These are phyloP conservation scores for Rhinogobio ventralis DNA, from an alignment of 2,797 vertebrate species.

Conservation along the genomic window DNA sequence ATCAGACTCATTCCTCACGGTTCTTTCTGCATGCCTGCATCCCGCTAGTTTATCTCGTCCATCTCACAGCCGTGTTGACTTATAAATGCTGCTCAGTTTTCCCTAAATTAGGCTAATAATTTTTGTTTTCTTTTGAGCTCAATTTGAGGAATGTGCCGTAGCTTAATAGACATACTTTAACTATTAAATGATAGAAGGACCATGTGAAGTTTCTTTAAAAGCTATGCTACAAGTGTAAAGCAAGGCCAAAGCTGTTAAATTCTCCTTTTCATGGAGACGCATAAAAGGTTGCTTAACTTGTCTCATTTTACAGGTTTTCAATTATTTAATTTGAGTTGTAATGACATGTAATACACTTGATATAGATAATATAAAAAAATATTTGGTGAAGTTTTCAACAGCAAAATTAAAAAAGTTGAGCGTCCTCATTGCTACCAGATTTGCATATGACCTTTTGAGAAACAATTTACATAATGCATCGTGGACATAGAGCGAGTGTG, in stretches of 20 bases:
- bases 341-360: background rate
- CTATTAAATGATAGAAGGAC: background rate
- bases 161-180: background rate
- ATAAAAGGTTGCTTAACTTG: background rate
- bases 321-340: background rate
- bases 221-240: slow-evolving; percentile 26
- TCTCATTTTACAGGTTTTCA: background rate
- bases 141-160: background rate
- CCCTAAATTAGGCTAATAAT: background rate
- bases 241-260: background rate
- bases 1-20: slow-evolving; percentile 36
- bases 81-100: background rate
- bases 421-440: background rate
- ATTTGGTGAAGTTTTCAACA: background rate
- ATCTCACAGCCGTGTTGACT: background rate
- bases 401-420: slow-evolving; percentile 14
- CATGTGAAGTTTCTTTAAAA: background rate
- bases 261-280: background rate
- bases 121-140: background rate
- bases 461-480: slow-evolving; percentile 40
- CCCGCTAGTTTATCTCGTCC: background rate
- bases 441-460: slow-evolving; percentile 55
- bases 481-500: slow-evolving; percentile 29
- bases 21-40: slow-evolving; percentile 4
- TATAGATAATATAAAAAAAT: background rate